Conservation (phyloP, 2,113 vertebrate species). For the Burhinus oedicnemus region DNA sequence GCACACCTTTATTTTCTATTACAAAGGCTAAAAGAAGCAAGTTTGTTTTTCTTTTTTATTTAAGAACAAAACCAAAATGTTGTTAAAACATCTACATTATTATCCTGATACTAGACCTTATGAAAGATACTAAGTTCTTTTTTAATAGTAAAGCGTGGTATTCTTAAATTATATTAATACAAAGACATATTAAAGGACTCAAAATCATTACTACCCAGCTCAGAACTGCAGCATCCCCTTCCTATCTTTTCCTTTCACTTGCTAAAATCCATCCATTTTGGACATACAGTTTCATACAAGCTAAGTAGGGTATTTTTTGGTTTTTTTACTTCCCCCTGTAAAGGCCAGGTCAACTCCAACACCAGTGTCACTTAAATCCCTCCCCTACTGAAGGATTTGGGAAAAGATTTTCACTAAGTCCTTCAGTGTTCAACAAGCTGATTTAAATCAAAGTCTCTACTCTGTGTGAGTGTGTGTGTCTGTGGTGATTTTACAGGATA, state of each 20-base stretch:
- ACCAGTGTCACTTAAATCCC: neutral
- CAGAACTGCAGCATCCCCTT: constrained; percentile 74
- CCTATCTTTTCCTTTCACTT: neutral
- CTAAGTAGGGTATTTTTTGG: constrained; percentile 8
- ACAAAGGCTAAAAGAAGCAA: constrained; percentile 81
- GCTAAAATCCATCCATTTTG: constrained; percentile 6
- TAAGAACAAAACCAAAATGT: constrained; percentile 78
- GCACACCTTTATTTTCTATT: constrained; percentile 79
- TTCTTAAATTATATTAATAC: constrained; percentile 83
- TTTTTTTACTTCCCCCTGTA: neutral
- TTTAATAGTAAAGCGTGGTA: constrained; percentile 87
- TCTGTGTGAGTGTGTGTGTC: neutral
- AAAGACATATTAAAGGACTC: constrained; percentile 80
- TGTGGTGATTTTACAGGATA: neutral
- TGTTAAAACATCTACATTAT: constrained; percentile 85
- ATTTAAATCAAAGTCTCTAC: neutral
- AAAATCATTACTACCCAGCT: constrained; percentile 67
- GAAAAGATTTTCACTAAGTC: neutral
- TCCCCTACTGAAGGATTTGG: neutral
- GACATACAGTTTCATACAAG: constrained; percentile 52
- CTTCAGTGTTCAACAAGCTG: neutral
- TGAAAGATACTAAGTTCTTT: constrained; percentile 75
- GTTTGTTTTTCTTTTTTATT: constrained; percentile 72
- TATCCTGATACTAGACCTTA: constrained; percentile 82
- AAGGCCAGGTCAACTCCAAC: constrained; percentile 15